phyloP scores from a whole-genome alignment of 2,113 vertebrate species.

The Sapayoa aenigma region DNA sequence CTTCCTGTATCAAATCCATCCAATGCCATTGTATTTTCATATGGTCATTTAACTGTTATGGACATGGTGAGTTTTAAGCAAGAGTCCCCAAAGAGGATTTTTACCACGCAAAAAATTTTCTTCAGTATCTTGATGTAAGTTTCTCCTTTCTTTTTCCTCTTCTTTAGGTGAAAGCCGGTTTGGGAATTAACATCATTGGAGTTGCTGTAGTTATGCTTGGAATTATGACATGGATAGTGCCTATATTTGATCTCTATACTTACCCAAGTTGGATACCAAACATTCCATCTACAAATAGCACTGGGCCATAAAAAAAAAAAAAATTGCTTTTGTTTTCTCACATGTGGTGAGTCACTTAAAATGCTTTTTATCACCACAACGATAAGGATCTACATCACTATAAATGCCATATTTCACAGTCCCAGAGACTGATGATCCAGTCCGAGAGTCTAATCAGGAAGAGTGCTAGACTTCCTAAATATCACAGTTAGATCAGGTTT shows the following conservation, averaged over 20 bases:
- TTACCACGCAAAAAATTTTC: neutral
- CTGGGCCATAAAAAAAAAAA: slow-evolving; percentile 44
- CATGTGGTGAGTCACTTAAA: slow-evolving; percentile 6
- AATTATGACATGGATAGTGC: slow-evolving; percentile 83
- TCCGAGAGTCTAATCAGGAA: neutral
- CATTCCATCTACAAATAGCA: slow-evolving; percentile 65
- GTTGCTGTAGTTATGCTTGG: slow-evolving; percentile 84
- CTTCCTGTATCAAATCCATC: slow-evolving; percentile 90
- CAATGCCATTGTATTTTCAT: slow-evolving; percentile 90
- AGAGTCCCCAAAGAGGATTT: neutral
- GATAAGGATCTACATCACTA: neutral
- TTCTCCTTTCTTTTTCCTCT: slow-evolving; percentile 4
- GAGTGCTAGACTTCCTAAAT: neutral
- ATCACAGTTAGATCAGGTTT: neutral
- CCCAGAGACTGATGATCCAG: neutral
- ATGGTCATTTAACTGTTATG: slow-evolving; percentile 82
- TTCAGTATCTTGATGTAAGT: neutral
- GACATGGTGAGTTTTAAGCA: slow-evolving; percentile 86
- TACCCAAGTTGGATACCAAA: slow-evolving; percentile 85
- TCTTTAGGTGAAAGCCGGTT: slow-evolving; percentile 89
- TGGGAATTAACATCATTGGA: slow-evolving; percentile 87
- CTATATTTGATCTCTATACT: slow-evolving; percentile 81
- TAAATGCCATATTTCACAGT: neutral
- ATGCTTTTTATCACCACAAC: neutral
- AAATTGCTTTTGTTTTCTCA: neutral